These are phyloP conservation scores for Taeniopygia guttata DNA, from an alignment of 2,797 vertebrate species.

Conservation along the genomic window DNA sequence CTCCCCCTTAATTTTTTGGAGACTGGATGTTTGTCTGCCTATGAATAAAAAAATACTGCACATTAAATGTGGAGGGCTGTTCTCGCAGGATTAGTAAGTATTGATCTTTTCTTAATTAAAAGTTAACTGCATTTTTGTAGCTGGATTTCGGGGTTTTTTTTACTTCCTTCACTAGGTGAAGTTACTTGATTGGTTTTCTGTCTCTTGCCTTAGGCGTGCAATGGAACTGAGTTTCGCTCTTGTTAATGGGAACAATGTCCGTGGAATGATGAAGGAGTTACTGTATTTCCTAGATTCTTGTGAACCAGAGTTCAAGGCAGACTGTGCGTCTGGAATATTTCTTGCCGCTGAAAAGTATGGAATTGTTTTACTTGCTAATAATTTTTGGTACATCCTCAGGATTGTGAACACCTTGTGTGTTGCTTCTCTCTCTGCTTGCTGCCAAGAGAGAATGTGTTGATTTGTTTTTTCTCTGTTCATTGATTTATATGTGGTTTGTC, in stretches of 20 bases:
- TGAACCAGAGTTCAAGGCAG: slow-evolving; percentile 98
- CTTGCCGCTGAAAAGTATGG: slow-evolving; percentile 98
- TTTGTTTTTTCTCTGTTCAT: not conserved
- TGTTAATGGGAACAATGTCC: slow-evolving; percentile 98
- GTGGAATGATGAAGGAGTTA: slow-evolving; percentile 99
- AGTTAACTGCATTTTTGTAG: not conserved
- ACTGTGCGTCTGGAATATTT: slow-evolving; percentile 98
- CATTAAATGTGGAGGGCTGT: not conserved
- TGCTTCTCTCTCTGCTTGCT: not conserved
- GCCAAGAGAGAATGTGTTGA: not conserved
- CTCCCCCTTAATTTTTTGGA: not conserved
- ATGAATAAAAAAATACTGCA: not conserved
- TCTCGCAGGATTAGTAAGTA: not conserved
- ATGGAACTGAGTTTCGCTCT: slow-evolving; percentile 99
- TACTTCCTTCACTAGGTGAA: not conserved
- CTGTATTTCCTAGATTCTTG: slow-evolving; percentile 99
- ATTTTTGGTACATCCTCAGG: not conserved
- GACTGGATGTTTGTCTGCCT: not conserved
- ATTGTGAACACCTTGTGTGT: not conserved
- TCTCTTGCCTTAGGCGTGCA: slow-evolving; percentile 82
- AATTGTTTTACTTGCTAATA: slow-evolving; percentile 3
- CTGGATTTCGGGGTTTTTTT: not conserved
- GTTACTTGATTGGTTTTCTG: not conserved
- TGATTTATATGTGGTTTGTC: not conserved
- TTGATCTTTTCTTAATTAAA: not conserved